Conservation (phyloP, 2,113 vertebrate genomes). For the Sitta europaea region DNA sequence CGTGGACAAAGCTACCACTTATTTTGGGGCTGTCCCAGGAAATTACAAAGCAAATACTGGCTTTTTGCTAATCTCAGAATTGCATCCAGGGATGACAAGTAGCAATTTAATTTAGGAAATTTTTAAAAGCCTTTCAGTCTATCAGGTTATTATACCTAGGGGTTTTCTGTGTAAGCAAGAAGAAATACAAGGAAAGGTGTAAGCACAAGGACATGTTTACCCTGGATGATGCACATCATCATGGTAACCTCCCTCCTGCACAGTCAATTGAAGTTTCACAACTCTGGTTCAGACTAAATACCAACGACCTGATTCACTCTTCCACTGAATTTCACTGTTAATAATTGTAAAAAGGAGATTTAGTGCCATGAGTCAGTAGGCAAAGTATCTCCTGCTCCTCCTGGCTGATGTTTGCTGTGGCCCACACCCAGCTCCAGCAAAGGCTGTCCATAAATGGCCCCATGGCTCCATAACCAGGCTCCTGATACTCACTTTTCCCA, state of each 20-base stretch:
- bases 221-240: background rate
- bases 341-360: background rate
- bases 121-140: background rate
- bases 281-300: background rate
- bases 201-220: background rate
- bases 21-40: background rate
- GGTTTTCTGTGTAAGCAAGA: background rate
- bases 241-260: background rate
- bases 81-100: background rate
- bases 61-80: background rate
- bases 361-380: background rate
- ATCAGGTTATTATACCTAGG: background rate
- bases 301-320: background rate
- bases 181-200: background rate
- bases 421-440: background rate
- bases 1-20: accelerated
- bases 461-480: background rate
- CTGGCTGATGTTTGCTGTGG: background rate
- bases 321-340: background rate
- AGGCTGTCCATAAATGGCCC: background rate
- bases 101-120: background rate
- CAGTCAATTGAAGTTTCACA: background rate
- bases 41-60: background rate
- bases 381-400: background rate
- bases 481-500: background rate